Percentiles rank a stretch among this genome's conserved stretches.
Conservation (phyloP, 2,797 vertebrate genomes). For the Silurus lanzhouensis region DNA sequence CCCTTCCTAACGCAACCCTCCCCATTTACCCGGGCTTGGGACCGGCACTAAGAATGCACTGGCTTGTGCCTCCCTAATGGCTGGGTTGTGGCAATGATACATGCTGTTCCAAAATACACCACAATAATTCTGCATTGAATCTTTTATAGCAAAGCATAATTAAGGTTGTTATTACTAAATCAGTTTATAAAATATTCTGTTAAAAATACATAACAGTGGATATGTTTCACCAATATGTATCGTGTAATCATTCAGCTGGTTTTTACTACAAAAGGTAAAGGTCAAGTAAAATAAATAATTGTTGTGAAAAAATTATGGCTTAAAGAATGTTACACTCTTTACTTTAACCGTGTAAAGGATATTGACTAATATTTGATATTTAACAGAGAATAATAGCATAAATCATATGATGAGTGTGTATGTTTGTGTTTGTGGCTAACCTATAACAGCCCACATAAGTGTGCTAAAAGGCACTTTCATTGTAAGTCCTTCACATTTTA, state of each 20-base stretch:
- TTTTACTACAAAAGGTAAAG: not conserved
- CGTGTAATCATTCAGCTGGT: not conserved
- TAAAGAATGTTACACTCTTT: not conserved
- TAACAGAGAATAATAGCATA: slow-evolving; percentile 24
- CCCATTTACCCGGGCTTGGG: too few species aligned
- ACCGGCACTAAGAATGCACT: too few species aligned
- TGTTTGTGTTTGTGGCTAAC: slow-evolving; percentile 4
- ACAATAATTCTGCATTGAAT: too few species aligned
- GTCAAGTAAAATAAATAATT: not conserved
- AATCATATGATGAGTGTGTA: not conserved
- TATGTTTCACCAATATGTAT: not conserved
- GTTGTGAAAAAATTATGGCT: not conserved
- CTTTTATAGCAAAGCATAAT: too few species aligned
- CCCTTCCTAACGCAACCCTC: too few species aligned
- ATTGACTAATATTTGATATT: not conserved
- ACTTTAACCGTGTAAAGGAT: not conserved
- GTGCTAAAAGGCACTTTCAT: slow-evolving; percentile 35
- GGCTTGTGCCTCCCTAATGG: too few species aligned
- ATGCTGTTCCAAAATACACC: not conserved
- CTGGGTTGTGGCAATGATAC: not conserved
- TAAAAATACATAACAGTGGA: not conserved
- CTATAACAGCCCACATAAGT: slow-evolving; percentile 7
- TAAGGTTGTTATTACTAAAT: too few species aligned
- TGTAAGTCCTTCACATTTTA: slow-evolving; percentile 41
- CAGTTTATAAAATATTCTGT: too few species aligned